Evolutionary conservation across 2,797 vertebrate species (phyloP), one percentile per base, ranked within the genome.

Genomic region (Falco peregrinus): DNA sequence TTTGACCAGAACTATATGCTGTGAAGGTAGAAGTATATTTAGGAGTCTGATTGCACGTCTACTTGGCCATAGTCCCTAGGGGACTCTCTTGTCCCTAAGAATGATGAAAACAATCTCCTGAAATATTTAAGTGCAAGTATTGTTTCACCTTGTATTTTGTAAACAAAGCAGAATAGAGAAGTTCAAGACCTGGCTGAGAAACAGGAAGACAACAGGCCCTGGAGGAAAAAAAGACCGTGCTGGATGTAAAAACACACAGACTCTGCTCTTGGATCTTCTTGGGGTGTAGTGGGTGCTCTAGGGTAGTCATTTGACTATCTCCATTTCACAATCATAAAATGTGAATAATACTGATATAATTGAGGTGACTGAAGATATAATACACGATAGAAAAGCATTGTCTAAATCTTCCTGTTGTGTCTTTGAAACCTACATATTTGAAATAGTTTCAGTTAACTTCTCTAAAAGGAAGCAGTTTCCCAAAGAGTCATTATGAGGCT

Each of bases 21-120:
- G 39, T 87, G 47, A 91, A 92, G 94, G 29, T 82, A 69, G 69
- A 88, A 94, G 64, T 77, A 54, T 48, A 80, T 93, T 91, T 26
- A 67, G 83, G 65, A 95, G 82, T 85, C 80, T 83, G 82, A 90
- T 3, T 89, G 57, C 53, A 51, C n/a, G n/a, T 16, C 33, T 77
- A 59, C 33, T 64, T 89, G 54, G 59, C 79, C 67, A 45, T 79
- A 61, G 37, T 19, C 59, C 14, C 6, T 22, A 20, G 63, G 50
- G 28, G 14, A 45, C 19, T 41, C 63, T 51, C 26, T 41, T 68
- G 24, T 20, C 51, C 41, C 59, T 41, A 16, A 63, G 26, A 63
- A 54, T 33, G 16, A 61, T 31, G 13, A 37, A 82, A 94, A 54
- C 11, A 45, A 19, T 13, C 28, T 12, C 20, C 21, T 43, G 8